Evolutionary conservation across 2,888 invertebrate species (phyloP), one percentile per base, ranked within the genome.

Genomic region (Epinotia brunnichana): DNA sequence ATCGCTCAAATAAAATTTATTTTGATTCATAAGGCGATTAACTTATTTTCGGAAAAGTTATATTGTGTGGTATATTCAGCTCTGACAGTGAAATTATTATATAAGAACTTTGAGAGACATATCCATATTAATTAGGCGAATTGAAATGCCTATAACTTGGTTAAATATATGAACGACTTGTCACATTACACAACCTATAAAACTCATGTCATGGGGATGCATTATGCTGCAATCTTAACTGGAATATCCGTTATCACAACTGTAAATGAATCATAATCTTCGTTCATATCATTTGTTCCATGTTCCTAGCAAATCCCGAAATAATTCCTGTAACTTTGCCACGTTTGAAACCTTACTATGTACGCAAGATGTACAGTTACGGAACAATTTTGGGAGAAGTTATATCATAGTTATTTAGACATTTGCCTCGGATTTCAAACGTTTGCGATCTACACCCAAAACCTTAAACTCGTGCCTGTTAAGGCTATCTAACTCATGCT

Each of bases 111-210:
- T 39, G 39, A 24, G 73, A 76, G 72, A 75, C 72, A 24, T 76
- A 76, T 75, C 75, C 74, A 75, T 75, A 62, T 73, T 72, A 70
- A 44, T 54, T 62, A 59, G 41, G 39, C 61, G 24, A 15, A 51
- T 39, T 17, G 48, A 74, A 62, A 74, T 67, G 74, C 62, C 68
- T 75, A 75, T 63, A 76, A 74, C 51, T 39, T 51, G 35, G 41
- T 24, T 62, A 41, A 59, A 62, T 63, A 69, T 17, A 63, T 72
- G 63, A 69, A 63, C 63, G 73, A 61, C 41, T 59, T 44, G 10
- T 57, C 19, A 11, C 29, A 29, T 29, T 29, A 10, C 3, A 48
- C 15, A 51, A 13, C 39, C 21, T 13, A 35, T 35, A 4, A 24
- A 29, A 35, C 24, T 1, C 44, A 44, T 3, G 3, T 44, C 13